Evolutionary conservation across 2,797 vertebrate genomes (phyloP), one percentile per base, ranked within the genome.

Genomic region (Leucoraja ocellata): DNA sequence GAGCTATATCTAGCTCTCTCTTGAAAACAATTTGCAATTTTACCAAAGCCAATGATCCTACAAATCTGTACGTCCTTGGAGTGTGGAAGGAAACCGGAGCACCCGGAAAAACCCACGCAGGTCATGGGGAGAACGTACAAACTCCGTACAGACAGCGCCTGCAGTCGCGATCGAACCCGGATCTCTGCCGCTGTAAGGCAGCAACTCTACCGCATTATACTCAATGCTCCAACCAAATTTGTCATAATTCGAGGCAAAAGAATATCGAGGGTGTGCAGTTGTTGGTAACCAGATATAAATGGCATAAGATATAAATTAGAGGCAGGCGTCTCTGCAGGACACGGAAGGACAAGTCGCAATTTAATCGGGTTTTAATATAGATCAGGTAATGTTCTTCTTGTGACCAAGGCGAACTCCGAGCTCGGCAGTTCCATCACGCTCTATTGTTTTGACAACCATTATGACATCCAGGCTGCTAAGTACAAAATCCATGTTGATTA

Each of bases 401-500:
- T 74, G 90, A 74, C 90, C 54, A 74, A 91, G 68, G 73, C 68
- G 54, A 36, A 28, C 36, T 91, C 90, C 1, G 28, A 91, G 4
- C 39, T 39, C 36, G 39, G 21, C 88, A 73, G 25, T 18, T 54
- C 90, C 90, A 92, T 54, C 39, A 76, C 1, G 14, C 65, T 76
- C 71, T 14, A 92, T n/a, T 78, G 93, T 91, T 71, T 71, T 71
- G 93, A 94, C 95, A 95, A 95, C 95, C 95, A 94, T 94, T 93
- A 94, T 94, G 94, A 94, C 93, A 93, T 94, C 94, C 91, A 93
- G 93, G 93, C 94, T 94, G 93, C 94, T 95, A 96, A 94, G 93
- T 74, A 95, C 95, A 95, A 95, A 94, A 94, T 94, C 94, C 86
- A 0, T 7, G 10, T 95, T 96, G 96, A 97, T 97, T 96, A 96